Evolutionary conservation across 1,140 invertebrate species (phyloP).

Genomic region (Drosophila setifemur): DNA sequence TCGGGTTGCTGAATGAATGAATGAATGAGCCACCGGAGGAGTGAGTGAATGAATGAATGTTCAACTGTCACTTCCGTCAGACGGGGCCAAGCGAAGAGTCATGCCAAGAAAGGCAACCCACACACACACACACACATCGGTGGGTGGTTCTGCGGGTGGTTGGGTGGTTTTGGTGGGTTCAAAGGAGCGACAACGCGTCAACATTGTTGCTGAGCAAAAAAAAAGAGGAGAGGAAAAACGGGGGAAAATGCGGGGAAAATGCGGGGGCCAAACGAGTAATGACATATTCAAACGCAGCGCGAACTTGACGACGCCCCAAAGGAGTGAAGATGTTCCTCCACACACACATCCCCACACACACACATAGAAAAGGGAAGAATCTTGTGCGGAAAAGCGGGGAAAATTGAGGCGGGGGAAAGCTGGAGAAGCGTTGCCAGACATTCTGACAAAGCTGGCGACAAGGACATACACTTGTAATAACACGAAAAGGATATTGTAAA

Average conservation of each 20-base stretch:
- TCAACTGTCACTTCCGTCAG: constrained; percentile 76
- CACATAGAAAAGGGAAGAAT: constrained; percentile 20
- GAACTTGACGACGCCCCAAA: constrained; percentile 67
- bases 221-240: background rate
- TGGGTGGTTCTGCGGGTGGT: background rate
- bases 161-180: background rate
- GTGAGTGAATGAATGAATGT: constrained; percentile 69
- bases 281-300: constrained; percentile 79
- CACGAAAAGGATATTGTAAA: constrained; percentile 82
- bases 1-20: constrained; percentile 34
- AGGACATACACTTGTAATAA: constrained; percentile 82
- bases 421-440: constrained; percentile 72
- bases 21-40: background rate
- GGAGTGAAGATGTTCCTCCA: constrained; percentile 54
- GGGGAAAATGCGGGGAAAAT: background rate
- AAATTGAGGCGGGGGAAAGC: background rate
- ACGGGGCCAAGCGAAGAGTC: constrained; percentile 32
- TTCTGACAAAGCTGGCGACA: constrained; percentile 82
- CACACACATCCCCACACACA: no score
- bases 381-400: background rate
- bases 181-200: constrained; percentile 46
- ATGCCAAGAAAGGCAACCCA: constrained; percentile 36
- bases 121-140: constrained; percentile 23
- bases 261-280: constrained; percentile 53
- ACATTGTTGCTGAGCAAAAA: constrained; percentile 44